Base-by-base conservation (phyloP, 2,888 invertebrate species). In the Ametastegia equiseti region DNA sequence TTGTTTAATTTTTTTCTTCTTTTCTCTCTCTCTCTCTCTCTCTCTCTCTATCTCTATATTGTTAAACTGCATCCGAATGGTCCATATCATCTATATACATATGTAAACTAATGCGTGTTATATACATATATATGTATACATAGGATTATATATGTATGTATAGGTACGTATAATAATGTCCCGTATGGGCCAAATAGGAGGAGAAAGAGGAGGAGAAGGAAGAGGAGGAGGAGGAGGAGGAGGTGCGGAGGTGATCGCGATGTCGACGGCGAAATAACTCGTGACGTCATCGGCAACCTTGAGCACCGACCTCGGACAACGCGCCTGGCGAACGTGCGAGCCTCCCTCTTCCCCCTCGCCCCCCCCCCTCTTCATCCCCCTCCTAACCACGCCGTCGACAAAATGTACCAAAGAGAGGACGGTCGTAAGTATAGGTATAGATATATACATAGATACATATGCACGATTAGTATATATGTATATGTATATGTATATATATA, bases 271-370 rank as follows among this genome's bases (percentile, higher is more conserved):
- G 80, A 75, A 80, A 71, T 79, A 69, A 65, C 42, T 69, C 69
- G 84, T 90, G 90, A 90, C 90, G 91, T 91, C 89, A 90, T 85
- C 71, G 80, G 82, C 86, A 90, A 89, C 91, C 91, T 91, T 91
- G 91, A 89, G 88, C 87, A 87, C 88, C 89, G 89, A 89, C 90
- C 90, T 90, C 89, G 90, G 90, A 88, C 87, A 88, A 88, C 87
- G 88, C 86, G 88, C 82, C 84, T 87, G 84, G 81, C 82, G 75
- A 78, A 71, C 73, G 80, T 84, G 83, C 84, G 83, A 83, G 83
- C 82, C 84, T 85, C 85, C 84, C 19, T 67, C 36, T 27, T 4
- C 13, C 57, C 9, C 7, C 57, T 23, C 27, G 27, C 15, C 30
- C 57, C 2, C 30, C 23, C 5, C 11, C 19, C 39, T 39, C 39